Evolutionary conservation across 2,797 vertebrate genomes (phyloP).

Genomic region (Coregonus sp.): DNA sequence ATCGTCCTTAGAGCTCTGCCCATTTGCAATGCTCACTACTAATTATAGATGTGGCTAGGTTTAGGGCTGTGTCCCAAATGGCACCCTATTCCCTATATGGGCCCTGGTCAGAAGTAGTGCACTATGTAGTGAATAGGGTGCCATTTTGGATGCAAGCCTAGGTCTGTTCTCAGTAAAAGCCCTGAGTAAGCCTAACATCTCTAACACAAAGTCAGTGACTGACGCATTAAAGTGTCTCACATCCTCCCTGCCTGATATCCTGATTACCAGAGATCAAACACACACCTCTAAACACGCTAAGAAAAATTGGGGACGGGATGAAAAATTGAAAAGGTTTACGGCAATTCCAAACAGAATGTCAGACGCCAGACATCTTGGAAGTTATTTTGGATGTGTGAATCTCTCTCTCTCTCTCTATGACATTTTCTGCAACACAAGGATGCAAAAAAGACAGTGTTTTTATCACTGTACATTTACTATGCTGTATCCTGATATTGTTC

Average conservation of each 20-base stretch:
- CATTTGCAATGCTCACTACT: conserved; percentile 1
- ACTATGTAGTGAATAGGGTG: background rate
- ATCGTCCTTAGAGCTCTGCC: background rate
- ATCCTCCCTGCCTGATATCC: background rate
- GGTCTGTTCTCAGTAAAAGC: background rate
- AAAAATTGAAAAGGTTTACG: background rate
- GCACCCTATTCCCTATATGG: background rate
- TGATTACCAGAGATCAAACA: background rate
- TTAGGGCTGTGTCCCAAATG: background rate
- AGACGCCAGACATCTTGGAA: background rate
- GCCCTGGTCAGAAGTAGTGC: background rate
- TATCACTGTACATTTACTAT: background rate
- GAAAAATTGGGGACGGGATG: background rate
- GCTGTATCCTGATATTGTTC: background rate
- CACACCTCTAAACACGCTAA: background rate
- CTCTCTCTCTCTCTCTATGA: background rate
- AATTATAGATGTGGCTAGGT: conserved; percentile 1
- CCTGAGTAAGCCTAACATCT: conserved; percentile 2
- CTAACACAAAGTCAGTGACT: background rate
- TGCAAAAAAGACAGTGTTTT: background rate
- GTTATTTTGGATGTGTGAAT: background rate
- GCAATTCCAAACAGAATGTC: background rate
- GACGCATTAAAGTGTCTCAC: background rate
- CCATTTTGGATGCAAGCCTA: background rate
- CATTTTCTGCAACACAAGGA: background rate